Conservation (phyloP, 2,797 vertebrate genomes). For the Esox masquinongy region DNA sequence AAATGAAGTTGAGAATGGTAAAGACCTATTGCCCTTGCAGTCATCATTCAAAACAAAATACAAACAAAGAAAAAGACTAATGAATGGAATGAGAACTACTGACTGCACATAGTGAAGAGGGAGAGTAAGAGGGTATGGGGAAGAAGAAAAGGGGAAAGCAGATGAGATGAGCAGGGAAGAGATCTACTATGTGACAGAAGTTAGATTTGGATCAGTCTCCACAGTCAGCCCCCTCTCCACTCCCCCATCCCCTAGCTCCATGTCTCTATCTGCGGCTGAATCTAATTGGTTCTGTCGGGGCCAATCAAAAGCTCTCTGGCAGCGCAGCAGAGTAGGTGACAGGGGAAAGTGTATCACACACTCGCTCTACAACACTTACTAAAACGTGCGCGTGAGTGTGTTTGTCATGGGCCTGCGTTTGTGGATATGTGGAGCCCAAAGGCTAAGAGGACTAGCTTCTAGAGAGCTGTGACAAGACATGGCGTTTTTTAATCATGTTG, state of each 20-base stretch:
- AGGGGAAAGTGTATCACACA: constrained; percentile 56
- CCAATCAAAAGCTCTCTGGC: constrained; percentile 70
- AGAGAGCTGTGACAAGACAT: not conserved
- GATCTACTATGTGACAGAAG: not conserved
- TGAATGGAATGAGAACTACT: not conserved
- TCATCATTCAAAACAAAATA: not conserved
- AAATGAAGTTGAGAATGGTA: not conserved
- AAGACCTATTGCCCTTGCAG: not conserved
- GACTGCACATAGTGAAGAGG: not conserved
- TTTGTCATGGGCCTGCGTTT: constrained; percentile 22
- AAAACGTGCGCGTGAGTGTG: constrained; percentile 26
- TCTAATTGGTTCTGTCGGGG: constrained; percentile 76
- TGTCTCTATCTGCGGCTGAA: constrained; percentile 70
- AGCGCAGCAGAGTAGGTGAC: constrained; percentile 60
- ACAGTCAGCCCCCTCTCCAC: constrained; percentile 12
- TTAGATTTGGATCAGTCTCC: not conserved
- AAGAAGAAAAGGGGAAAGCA: too few relatives aligned
- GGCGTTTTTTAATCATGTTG: not conserved
- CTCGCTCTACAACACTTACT: constrained; percentile 50
- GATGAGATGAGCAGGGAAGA: not conserved
- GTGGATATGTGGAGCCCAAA: not conserved
- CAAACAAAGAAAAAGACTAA: not conserved
- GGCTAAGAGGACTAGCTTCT: not conserved
- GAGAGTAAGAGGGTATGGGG: not conserved
- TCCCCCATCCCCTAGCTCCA: constrained; percentile 44